Evolutionary conservation across 2,113 vertebrate species (phyloP).

Genomic region (Ageneiosus marmoratus): DNA sequence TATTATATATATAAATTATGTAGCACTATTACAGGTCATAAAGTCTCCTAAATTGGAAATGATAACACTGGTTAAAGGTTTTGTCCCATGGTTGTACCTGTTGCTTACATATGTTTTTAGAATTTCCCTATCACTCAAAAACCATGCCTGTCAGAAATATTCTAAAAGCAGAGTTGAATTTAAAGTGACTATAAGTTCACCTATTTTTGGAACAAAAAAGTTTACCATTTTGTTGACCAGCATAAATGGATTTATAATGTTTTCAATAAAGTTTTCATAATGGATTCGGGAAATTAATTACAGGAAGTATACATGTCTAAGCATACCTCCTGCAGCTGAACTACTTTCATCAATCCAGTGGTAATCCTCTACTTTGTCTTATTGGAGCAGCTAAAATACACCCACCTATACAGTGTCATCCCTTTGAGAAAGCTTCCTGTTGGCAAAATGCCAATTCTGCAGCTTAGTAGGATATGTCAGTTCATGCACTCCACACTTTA

Average conservation of each 20-base stretch:
- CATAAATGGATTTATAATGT: too few relatives aligned
- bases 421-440: slow-evolving; percentile 50
- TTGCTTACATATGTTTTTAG: too few relatives aligned
- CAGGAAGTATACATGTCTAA: background rate
- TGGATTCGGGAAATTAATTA: slow-evolving; percentile 20
- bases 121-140: too few relatives aligned
- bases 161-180: too few relatives aligned
- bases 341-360: slow-evolving; percentile 39
- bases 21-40: background rate
- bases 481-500: slow-evolving; percentile 32
- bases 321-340: slow-evolving; percentile 23
- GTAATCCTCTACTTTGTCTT: slow-evolving; percentile 51
- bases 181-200: too few relatives aligned
- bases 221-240: too few relatives aligned
- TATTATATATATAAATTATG: background rate
- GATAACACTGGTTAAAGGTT: background rate
- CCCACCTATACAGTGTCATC: slow-evolving; percentile 42
- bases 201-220: too few relatives aligned
- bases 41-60: slow-evolving; percentile 9
- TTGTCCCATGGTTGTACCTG: too few relatives aligned
- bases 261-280: background rate
- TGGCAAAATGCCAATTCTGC: slow-evolving; percentile 37
- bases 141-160: too few relatives aligned
- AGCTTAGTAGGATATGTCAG: slow-evolving; percentile 37
- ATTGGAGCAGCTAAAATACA: slow-evolving; percentile 42